Conservation (phyloP, 2,113 vertebrate species). For the Prochilodus magdalenae region DNA sequence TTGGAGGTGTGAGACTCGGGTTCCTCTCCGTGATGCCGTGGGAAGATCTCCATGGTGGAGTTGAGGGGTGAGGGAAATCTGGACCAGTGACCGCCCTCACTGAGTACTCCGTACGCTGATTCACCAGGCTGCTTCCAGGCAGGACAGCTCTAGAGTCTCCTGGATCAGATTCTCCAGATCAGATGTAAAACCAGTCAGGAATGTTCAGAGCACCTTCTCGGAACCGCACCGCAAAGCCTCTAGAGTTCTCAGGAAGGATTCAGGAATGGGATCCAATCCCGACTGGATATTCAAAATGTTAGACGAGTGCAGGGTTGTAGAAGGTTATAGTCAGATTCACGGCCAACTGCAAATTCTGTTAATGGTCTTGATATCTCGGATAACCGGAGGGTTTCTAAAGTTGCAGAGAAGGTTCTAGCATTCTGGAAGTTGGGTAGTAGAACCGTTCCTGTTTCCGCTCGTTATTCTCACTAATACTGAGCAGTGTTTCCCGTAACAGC, state of each 20-base stretch:
- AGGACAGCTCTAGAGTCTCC: background rate
- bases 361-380: no score
- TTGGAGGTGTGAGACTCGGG: conserved; percentile 10
- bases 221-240: no score
- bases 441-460: conserved; percentile 27
- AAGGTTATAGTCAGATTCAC: background rate
- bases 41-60: background rate
- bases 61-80: conserved; percentile 23
- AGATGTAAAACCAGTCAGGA: no score
- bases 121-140: background rate
- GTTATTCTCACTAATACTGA: background rate
- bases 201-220: no score
- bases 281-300: no score
- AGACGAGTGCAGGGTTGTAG: background rate
- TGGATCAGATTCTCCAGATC: background rate
- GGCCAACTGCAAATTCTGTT: background rate
- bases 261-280: no score
- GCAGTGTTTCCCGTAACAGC: no score
- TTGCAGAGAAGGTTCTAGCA: no score
- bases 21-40: background rate
- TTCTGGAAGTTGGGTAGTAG: background rate
- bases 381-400: no score
- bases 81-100: conserved; percentile 34
- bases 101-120: background rate
- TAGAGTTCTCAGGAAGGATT: no score